Base-by-base conservation (phyloP, 2,888 invertebrate species). In the Lithodes maja region DNA sequence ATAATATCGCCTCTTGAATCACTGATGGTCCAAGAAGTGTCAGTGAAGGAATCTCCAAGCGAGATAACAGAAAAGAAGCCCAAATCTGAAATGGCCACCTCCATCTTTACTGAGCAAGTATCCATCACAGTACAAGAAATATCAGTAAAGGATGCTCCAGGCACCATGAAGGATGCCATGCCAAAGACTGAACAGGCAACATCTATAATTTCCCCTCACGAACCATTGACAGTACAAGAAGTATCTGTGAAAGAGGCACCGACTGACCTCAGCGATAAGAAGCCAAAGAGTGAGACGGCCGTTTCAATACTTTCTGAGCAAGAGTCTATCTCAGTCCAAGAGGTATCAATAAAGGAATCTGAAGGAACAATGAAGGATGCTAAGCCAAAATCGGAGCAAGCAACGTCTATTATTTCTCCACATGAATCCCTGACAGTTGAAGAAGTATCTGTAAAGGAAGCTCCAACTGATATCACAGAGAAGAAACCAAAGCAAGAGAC, bases 341-440 rank as follows among this genome's bases (percentile, higher is more conserved):
- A 92, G 17, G 71, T 92, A 49, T 87, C 86, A 75, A 81, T 86
- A 17, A 87, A 92, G 68, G 89, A 92, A 68, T 80, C 80, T 15
- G 80, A 84, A 75, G 88, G 84, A 61, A 61, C 61, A 61, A 12
- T 61, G 61, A 12, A 83, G 5, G 92, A 91, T 53, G 89, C 87
- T 83, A 92, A 92, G 75, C 89, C 86, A 52, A 85, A 93, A 83
- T 92, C 92, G 1, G 91, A 93, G 53, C 77, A 90, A 49, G 92
- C 92, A 82, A 93, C 93, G 84, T 93, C 94, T 78, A 93, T 93
- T 86, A 93, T 93, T 0, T 54, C 92, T 90, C 92, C 92, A 71
- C 93, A 88, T 55, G 84, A 88, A 88, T 88, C 87, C 49, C 86
- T 91, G 12, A 85, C 91, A 33, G 90, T 92, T 54, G 87, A 86